Evolutionary conservation across 2,888 invertebrate genomes (phyloP), one percentile per base, ranked within the genome.

Genomic region (Erannis defoliaria): DNA sequence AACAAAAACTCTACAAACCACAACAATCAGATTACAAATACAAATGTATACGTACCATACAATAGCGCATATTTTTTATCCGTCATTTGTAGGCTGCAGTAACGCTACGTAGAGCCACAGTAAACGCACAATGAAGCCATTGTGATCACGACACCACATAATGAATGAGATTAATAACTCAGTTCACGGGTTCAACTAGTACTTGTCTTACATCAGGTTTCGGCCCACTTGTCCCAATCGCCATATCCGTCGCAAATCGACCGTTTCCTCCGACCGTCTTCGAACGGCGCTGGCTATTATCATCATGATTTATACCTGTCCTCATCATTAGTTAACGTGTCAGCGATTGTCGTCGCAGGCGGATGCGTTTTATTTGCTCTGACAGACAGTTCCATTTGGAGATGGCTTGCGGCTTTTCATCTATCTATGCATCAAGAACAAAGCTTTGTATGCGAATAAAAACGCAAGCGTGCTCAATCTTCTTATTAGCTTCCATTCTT

Each of bases 261-360:
- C 89, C 78, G 85, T 80, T 91, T 93, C 92, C 93, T 91, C 74
- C 84, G 82, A 71, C 75, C 82, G 80, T 88, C 88, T 88, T 86
- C 79, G 75, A 78, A 78, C 73, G 73, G 73, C 56, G 51, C 66
- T 82, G 76, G 82, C 86, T 82, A 86, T 89, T 90, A 88, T 85
- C 72, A 82, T 78, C 82, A 90, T 91, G 90, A 92, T 91, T 91
- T 91, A 92, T 92, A 91, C 90, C 90, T 91, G 91, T 80, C 81
- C 80, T 78, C 50, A 85, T 84, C 90, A 89, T 92, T 90, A 89
- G 85, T 88, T 85, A 82, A 80, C 80, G 77, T 89, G 89, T 88
- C 89, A 88, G 77, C 87, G 80, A 77, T 80, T 85, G 87, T 88
- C 82, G 79, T 72, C 65, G 49, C 38, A 68, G 75, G 76, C 88